Evolutionary conservation across 2,888 invertebrate species (phyloP), one percentile per base, ranked within the genome.

Genomic region (Drosophila peninsularis): DNA sequence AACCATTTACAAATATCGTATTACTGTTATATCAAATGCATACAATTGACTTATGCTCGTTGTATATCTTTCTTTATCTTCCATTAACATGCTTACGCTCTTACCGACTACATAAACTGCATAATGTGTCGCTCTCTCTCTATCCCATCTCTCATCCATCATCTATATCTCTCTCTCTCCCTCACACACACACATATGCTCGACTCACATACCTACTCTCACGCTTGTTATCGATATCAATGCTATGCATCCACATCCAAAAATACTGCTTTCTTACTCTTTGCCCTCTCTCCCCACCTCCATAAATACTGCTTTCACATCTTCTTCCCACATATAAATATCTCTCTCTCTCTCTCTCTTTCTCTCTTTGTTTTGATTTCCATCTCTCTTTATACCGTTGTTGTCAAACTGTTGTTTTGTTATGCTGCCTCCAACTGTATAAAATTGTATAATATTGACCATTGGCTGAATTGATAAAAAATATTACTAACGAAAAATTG

Each of bases 11-110:
- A 53, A 36, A 50, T 62, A 72, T 44, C 57, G 58, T 52, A 73
- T 60, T 53, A 64, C 41, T 64, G 19, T 68, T 36, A 50, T 30
- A 50, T 37, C 17, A 54, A 61, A 41, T 74, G 71, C 67, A 70
- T 65, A 71, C 74, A 81, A 72, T 64, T 84, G 81, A 90, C 91
- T 91, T 90, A 91, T 91, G 91, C 90, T 90, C 82, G 90, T 90
- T 90, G 88, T 91, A 82, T 90, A 79, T 86, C 80, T 82, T 84
- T 87, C 82, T 91, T 79, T 89, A 72, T 82, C 79, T 84, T 73
- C 85, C 75, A 79, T 75, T 54, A 78, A 87, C 85, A 89, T 86
- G 89, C 89, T 89, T 89, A 75, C 89, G 87, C 89, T 80, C 57
- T 74, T 65, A 77, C 42, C 58, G 71, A 55, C 56, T 62, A 78